Base-by-base conservation (phyloP, 2,797 vertebrate genomes). In the Semaprochilodus insignis region DNA sequence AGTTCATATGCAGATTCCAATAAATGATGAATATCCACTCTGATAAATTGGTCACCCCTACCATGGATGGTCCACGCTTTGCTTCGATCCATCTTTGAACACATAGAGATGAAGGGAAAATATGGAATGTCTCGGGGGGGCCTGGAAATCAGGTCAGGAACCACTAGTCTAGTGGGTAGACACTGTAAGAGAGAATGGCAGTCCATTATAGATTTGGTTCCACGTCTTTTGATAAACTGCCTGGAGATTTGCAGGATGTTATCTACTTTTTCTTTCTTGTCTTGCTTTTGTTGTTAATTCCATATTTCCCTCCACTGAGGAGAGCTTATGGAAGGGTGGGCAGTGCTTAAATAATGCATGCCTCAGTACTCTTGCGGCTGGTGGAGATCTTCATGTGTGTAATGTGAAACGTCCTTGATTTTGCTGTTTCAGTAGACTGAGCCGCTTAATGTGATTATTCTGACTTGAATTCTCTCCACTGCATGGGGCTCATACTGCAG, bases 321-420 rank as follows among this genome's bases (percentile, higher is more conserved):
- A 40, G 15, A 71, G 66, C 79, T 77, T 70, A 79, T 67, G 71
- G 81, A 27, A 75, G 82, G 75, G 67, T 74, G 27, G 80, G 70
- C 21, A 6, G 8, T 66, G 19, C 17, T 86, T 54, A 60, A 88
- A 83, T 83, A 79, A 82, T 85, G 81, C 62, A 86, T 82, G 59
- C 16, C 52, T 17, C 16, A 17, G 15, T 55, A 44, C 44, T 48
- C 44, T 48, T 48, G 8, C 8, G 11, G 44, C 44, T 48, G 44
- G 44, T 13, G 44, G 44, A 11, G 1, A 48, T 13, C 54, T 77
- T 54, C 34, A 21, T 73, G 69, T 78, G 67, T 7, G 21, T 6
- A 25, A 19, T 51, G 6, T 25, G 23, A 51, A 25, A 51, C 1
- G 23, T 48, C 6, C 27, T 71, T 51, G 23, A 55, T 57, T 76